Percentiles rank a stretch among this genome's conserved stretches.
Evolutionary conservation across 2,797 vertebrate species (phyloP).

Genomic region (Prunella strophiata): DNA sequence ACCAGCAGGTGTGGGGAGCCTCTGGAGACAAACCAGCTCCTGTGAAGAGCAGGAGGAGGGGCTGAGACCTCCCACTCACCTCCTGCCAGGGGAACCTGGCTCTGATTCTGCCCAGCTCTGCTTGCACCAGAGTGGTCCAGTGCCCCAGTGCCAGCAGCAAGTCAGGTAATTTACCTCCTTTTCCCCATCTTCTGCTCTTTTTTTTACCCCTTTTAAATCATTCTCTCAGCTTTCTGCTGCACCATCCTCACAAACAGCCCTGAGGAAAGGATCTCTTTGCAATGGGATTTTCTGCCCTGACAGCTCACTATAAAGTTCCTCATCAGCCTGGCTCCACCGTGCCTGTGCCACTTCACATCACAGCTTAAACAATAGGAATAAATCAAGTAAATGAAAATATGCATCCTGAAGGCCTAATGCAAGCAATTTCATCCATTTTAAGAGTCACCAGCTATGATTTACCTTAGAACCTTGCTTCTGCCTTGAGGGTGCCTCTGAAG

Average conservation of each 20-base stretch:
- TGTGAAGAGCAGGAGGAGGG: neutral
- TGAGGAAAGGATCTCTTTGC: neutral
- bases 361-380: constrained; percentile 62
- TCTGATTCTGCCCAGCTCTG: neutral
- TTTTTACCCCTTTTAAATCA: neutral
- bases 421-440: constrained; percentile 40
- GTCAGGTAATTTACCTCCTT: neutral
- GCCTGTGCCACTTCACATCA: constrained; percentile 30
- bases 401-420: constrained; percentile 58
- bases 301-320: constrained; percentile 18
- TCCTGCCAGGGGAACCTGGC: neutral
- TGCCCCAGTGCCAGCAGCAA: neutral
- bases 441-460: constrained; percentile 60
- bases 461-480: constrained; percentile 41
- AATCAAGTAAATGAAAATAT: constrained; percentile 67
- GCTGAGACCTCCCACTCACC: neutral
- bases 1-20: neutral
- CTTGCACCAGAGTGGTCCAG: neutral
- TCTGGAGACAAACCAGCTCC: neutral
- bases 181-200: neutral
- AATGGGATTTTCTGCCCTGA: constrained; percentile 40
- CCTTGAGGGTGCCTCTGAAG: constrained; percentile 52
- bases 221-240: neutral
- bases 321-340: constrained; percentile 10
- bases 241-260: neutral